A percentile compares a stretch with the other conserved stretches of the same genome.
Evolutionary conservation across 2,888 invertebrate genomes (phyloP).

Genomic region (Drosophila sordidapex): DNA sequence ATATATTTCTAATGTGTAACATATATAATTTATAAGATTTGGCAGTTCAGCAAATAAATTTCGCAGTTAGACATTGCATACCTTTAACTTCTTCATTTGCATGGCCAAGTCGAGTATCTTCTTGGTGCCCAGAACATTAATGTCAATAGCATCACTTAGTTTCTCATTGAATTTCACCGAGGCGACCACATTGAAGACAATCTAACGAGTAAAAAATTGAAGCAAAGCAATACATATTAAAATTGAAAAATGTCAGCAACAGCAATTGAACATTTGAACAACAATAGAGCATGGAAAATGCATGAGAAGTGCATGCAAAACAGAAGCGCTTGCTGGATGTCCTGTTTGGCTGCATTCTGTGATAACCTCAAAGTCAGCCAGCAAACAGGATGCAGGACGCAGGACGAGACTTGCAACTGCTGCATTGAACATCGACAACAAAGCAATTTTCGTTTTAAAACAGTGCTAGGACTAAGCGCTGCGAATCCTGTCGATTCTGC

Average conservation of each 20-base stretch:
- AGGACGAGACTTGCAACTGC: conserved; percentile 58
- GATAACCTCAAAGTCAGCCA: conserved; percentile 73
- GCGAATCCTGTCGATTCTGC: conserved; percentile 50
- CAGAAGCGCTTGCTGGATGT: conserved; percentile 48
- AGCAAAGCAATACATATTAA: conserved; percentile 59
- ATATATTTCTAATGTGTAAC: neutral
- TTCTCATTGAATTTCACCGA: conserved; percentile 85
- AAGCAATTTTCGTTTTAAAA: conserved; percentile 79
- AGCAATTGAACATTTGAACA: conserved; percentile 11
- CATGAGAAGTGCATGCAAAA: conserved; percentile 75
- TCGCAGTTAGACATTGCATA: conserved; percentile 45
- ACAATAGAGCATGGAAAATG: conserved; percentile 66
- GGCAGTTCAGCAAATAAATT: neutral
- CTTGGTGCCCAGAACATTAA: conserved; percentile 85
- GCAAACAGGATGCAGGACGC: conserved; percentile 14
- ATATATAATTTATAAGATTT: neutral
- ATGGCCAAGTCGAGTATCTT: conserved; percentile 85
- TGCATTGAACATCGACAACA: conserved; percentile 81
- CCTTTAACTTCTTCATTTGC: conserved; percentile 84
- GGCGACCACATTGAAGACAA: conserved; percentile 85
- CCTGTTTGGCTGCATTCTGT: conserved; percentile 48
- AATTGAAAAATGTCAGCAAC: conserved; percentile 43
- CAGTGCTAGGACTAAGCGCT: conserved; percentile 70
- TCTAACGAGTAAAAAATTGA: conserved; percentile 64
- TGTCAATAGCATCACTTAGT: conserved; percentile 85